Conservation (phyloP, 1,140 invertebrate species). For the Leucophenga varia region DNA sequence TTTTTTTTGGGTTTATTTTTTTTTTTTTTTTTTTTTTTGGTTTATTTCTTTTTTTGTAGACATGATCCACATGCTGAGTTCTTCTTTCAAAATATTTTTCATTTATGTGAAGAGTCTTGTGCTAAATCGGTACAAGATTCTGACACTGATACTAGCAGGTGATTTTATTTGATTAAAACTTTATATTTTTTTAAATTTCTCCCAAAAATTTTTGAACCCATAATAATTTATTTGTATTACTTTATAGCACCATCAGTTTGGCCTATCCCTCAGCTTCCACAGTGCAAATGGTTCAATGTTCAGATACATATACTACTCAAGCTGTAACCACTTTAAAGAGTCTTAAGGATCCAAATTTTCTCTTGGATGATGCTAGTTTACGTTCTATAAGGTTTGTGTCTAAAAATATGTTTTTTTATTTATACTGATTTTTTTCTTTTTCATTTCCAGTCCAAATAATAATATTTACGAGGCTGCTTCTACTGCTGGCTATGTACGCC, state of each 20-base stretch:
- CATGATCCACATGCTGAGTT: constrained; percentile 49
- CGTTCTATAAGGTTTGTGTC: constrained; percentile 45
- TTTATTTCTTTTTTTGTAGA: constrained; percentile 30
- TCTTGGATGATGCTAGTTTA: constrained; percentile 47
- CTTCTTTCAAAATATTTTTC: constrained; percentile 55
- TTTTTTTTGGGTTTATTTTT: constrained; percentile 11
- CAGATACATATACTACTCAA: constrained; percentile 43
- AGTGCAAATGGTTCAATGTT: constrained; percentile 55
- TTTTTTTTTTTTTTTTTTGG: constrained; percentile 14
- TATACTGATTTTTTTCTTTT: background rate
- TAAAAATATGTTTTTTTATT: background rate
- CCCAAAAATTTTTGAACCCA: too few relatives aligned
- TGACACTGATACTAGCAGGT: constrained; percentile 27
- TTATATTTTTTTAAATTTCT: background rate
- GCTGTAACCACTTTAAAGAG: constrained; percentile 49
- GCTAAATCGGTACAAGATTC: constrained; percentile 26
- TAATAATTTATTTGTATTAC: background rate
- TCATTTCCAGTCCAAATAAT: constrained; percentile 37
- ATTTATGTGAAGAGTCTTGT: constrained; percentile 52
- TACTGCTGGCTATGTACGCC: constrained; percentile 43
- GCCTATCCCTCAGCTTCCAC: constrained; percentile 40
- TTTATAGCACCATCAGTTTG: constrained; percentile 25
- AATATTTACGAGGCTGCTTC: constrained; percentile 42
- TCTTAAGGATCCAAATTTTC: constrained; percentile 48
- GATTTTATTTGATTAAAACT: constrained; percentile 21